Percentiles rank a stretch among this genome's conserved stretches.
Evolutionary conservation across 2,113 vertebrate genomes (phyloP).

Genomic region (Sardina pilchardus): DNA sequence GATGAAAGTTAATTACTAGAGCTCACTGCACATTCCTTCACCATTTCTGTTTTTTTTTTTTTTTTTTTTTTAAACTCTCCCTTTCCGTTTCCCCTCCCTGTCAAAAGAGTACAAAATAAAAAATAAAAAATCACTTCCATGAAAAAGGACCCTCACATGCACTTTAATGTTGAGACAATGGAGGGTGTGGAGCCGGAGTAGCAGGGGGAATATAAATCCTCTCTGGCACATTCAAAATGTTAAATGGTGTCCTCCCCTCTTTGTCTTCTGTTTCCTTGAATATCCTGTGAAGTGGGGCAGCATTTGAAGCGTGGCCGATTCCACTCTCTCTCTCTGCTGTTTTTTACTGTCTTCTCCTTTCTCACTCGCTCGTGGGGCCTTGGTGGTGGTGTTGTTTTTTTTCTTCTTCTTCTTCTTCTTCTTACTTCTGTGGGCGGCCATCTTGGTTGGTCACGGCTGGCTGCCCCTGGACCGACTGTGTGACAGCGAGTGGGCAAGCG

Average conservation of each 20-base stretch:
- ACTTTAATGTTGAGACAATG: conserved; percentile 3
- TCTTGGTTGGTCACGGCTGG: conserved; percentile 56
- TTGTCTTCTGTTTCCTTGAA: not conserved
- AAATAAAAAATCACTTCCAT: not conserved
- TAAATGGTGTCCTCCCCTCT: not conserved
- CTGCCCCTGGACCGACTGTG: conserved; percentile 58
- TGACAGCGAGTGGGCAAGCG: not conserved
- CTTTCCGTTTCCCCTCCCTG: not conserved
- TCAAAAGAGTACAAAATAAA: not conserved
- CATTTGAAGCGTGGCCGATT: not conserved
- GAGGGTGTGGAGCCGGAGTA: not conserved
- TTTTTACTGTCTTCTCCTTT: not conserved
- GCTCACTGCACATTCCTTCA: not conserved
- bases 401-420: too few species aligned
- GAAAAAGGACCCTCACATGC: not conserved
- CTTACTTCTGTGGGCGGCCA: conserved; percentile 33
- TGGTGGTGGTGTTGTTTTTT: not conserved
- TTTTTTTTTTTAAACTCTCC: not conserved
- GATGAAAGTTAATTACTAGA: not conserved
- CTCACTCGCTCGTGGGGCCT: not conserved
- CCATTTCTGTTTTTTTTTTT: not conserved
- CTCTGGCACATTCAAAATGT: not conserved
- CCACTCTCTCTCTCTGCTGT: not conserved
- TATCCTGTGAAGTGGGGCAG: not conserved
- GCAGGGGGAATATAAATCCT: not conserved